Conservation (phyloP, 2,888 invertebrate species). For the Sthenelais limicola region DNA sequence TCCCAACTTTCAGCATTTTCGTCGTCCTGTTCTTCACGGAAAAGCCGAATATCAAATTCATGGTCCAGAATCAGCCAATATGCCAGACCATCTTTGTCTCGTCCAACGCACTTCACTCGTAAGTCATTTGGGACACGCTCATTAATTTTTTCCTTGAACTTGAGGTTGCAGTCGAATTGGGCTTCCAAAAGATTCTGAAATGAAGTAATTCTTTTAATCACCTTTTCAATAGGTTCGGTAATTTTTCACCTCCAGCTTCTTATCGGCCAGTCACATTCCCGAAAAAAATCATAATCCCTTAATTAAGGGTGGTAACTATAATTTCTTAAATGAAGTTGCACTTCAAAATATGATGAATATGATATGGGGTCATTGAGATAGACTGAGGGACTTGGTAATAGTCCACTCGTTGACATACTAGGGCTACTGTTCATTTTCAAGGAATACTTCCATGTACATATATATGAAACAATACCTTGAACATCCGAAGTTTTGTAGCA, state of each 20-base stretch:
- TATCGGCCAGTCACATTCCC: too few species aligned
- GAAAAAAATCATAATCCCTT: too few species aligned
- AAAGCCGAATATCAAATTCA: slow-evolving; percentile 90
- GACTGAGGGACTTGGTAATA: too few species aligned
- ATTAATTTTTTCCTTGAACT: slow-evolving; percentile 84
- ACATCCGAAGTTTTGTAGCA: slow-evolving; percentile 87
- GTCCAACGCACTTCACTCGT: slow-evolving; percentile 89
- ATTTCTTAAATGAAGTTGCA: too few species aligned
- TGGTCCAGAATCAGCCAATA: slow-evolving; percentile 89
- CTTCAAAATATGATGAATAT: too few species aligned
- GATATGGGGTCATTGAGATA: too few species aligned
- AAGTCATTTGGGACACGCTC: slow-evolving; percentile 83
- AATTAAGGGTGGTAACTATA: too few species aligned
- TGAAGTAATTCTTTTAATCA: neutral
- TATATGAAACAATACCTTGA: too few species aligned
- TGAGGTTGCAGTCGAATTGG: slow-evolving; percentile 94
- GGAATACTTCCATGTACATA: too few species aligned
- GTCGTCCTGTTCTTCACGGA: slow-evolving; percentile 96
- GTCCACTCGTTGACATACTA: too few species aligned
- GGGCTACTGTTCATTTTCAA: too few species aligned
- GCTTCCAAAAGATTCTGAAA: slow-evolving; percentile 87
- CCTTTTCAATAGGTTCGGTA: neutral
- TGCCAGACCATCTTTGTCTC: slow-evolving; percentile 89
- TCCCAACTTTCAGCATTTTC: slow-evolving; percentile 85
- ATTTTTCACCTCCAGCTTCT: too few species aligned